Evolutionary conservation across 2,797 vertebrate genomes (phyloP).

Genomic region (Notolabrus celidotus): DNA sequence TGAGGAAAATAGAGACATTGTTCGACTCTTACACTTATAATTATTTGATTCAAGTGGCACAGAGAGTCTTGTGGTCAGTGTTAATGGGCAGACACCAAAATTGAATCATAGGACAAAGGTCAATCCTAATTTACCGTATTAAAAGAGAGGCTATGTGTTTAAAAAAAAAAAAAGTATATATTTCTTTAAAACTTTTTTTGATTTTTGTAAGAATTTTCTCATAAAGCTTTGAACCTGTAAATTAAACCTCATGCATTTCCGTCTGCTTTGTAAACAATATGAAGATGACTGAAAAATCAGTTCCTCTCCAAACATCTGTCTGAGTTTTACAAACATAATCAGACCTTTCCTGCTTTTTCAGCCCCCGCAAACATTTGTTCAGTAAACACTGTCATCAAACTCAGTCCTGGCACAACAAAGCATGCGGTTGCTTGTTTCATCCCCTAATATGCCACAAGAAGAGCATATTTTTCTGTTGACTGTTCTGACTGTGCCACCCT

Average conservation of each 20-base stretch:
- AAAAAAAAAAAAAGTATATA: too few species aligned
- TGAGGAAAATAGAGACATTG: neutral
- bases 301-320: neutral
- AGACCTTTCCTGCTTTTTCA: neutral
- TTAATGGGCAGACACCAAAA: neutral
- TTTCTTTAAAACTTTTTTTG: too few species aligned
- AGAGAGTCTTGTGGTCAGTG: neutral
- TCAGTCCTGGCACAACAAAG: conserved; percentile 56
- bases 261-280: neutral
- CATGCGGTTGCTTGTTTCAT: conserved; percentile 20
- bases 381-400: conserved; percentile 28
- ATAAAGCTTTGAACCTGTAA: neutral
- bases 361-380: conserved; percentile 28
- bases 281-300: too few species aligned
- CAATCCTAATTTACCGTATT: too few species aligned
- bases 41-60: neutral
- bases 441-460: conserved; percentile 47
- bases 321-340: neutral
- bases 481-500: conserved; percentile 47
- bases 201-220: neutral
- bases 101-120: neutral
- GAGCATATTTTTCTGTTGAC: conserved; percentile 62
- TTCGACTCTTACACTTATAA: neutral
- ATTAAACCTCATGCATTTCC: neutral
- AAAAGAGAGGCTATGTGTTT: too few species aligned